Evolutionary conservation across 2,113 vertebrate species (phyloP).

Genomic region (Sylvia atricapilla): DNA sequence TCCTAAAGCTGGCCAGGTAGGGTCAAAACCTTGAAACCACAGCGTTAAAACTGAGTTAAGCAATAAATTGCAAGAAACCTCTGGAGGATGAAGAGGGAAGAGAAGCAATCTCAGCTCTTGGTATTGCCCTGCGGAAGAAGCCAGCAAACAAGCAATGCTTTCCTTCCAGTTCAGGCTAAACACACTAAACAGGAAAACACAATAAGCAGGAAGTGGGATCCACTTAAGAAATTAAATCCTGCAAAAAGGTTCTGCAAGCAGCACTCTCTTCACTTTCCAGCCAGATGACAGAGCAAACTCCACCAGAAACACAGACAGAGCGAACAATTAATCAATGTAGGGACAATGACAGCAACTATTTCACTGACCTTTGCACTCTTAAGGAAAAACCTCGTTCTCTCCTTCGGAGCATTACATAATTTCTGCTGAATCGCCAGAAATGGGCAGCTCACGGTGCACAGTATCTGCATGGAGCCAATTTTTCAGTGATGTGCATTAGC

Average conservation of each 20-base stretch:
- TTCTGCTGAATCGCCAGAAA: neutral
- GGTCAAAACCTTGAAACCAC: neutral
- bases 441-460: neutral
- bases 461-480: rapidly evolving
- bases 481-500: neutral
- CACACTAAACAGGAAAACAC: neutral
- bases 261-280: neutral
- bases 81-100: neutral
- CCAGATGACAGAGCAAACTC: neutral
- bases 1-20: neutral
- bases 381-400: neutral
- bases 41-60: neutral
- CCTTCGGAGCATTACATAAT: neutral
- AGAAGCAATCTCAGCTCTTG: neutral
- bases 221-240: neutral
- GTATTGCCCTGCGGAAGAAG: neutral
- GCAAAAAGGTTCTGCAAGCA: neutral
- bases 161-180: neutral
- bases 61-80: neutral
- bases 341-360: neutral
- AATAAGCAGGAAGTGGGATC: neutral
- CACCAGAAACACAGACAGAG: neutral
- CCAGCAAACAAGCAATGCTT: neutral
- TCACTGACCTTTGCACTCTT: neutral
- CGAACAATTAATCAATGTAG: neutral